Base-by-base conservation (phyloP, 1,140 invertebrate species). In the Araneus ventricosus region DNA sequence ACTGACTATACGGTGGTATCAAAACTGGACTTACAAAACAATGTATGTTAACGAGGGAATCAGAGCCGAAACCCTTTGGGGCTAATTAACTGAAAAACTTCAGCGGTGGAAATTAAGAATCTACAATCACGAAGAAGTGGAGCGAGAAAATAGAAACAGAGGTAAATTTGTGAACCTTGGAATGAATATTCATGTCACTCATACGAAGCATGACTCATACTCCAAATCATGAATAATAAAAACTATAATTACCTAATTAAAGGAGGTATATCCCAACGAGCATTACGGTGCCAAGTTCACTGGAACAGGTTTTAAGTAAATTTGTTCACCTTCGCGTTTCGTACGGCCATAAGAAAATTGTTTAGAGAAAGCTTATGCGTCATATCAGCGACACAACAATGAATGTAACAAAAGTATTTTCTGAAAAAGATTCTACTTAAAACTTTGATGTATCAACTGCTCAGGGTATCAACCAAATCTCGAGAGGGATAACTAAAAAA, bases 31-130 rank as follows among this genome's bases (percentile, higher is more conserved):
- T 41, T 82, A 27, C 37, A 30, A 82, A 52, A 82, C 80, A 45
- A 82, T 82, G 41, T 27, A 75, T 75, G 70, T 37, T 75, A 37
- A 75, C 70, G 70, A 75, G 34, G 30, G 70, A 75, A 75, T 75
- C 70, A 75, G 70, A 75, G 70, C 70, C 70, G 70, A 88, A 88
- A 88, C 30, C 27, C 86, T 88, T 27, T 20, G 24, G 61, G 63
- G 86, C 63, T 45, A 88, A 88, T 88, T 88, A 88, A 67, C 86
- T 70, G 17, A 2, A 24, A 20, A 75, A 75, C 70, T 75, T 75
- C 70, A 75, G 70, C 30, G 3, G 24, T 10, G 80, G 39, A 24
- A 82, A 82, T 82, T 82, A 82, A 45, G 22, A 22, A 82, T 52
- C 41, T 37, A 75, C 70, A 75, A 75, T 37, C 30, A 30, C 27